Evolutionary conservation across 92 coral and sea anemone species (phyloP).

Genomic region (Epizoanthus illoricatus): DNA sequence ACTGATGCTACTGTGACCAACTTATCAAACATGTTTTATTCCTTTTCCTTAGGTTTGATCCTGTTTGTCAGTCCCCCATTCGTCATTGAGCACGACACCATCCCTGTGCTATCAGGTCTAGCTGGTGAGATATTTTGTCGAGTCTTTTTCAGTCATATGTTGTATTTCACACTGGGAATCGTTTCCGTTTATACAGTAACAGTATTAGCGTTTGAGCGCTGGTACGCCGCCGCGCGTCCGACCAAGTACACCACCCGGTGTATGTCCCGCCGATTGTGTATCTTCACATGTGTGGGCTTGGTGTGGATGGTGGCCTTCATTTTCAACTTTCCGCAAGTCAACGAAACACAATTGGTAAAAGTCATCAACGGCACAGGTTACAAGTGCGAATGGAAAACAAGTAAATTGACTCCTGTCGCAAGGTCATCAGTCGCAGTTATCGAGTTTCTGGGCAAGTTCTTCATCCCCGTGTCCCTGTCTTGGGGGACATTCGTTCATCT

Average conservation of each 20-base stretch:
- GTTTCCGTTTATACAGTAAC: constrained; percentile 79
- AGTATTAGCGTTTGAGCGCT: constrained; percentile 75
- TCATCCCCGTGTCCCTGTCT: constrained; percentile 59
- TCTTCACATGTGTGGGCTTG: constrained; percentile 9
- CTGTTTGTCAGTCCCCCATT: constrained; percentile 6
- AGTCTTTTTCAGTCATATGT: constrained; percentile 53
- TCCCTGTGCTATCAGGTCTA: neutral
- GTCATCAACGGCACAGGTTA: neutral
- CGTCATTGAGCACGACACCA: constrained; percentile 2
- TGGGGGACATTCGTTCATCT: constrained; percentile 59
- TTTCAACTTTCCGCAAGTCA: constrained; percentile 67
- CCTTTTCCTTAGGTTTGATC: neutral
- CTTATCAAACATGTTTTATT: neutral
- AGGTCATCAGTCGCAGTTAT: constrained; percentile 51
- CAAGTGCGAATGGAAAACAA: constrained; percentile 22
- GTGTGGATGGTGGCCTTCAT: constrained; percentile 66
- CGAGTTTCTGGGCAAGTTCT: constrained; percentile 68
- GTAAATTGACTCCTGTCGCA: neutral
- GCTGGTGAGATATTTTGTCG: constrained; percentile 56
- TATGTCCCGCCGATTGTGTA: neutral
- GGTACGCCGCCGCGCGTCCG: constrained; percentile 78
- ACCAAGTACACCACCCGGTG: constrained; percentile 47
- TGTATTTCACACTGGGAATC: constrained; percentile 75
- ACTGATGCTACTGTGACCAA: neutral
- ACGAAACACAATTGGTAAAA: constrained; percentile 56